phyloP scores from a whole-genome alignment of 2,888 invertebrate genomes.

The Eugnorisma glareosa region DNA sequence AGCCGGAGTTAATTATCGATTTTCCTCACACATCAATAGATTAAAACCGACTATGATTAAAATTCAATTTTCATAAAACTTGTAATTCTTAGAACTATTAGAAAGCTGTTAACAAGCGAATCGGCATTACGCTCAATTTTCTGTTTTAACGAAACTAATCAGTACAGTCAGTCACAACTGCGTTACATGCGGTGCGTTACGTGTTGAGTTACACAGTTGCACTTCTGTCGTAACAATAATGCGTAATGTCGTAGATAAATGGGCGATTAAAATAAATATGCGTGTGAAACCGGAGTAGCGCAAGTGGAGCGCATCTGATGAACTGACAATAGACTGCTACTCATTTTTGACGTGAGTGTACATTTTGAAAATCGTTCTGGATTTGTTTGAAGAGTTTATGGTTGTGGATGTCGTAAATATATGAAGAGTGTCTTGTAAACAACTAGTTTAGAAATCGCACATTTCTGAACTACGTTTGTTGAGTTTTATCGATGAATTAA shows the following conservation, averaged over 20 bases:
- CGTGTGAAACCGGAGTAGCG: slow-evolving; percentile 69
- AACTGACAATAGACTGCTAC: slow-evolving; percentile 57
- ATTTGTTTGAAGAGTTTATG: slow-evolving; percentile 32
- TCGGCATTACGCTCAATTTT: slow-evolving; percentile 65
- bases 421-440: slow-evolving; percentile 19
- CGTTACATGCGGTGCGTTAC: slow-evolving; percentile 64
- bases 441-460: slow-evolving; percentile 22
- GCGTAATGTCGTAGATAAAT: slow-evolving; percentile 77
- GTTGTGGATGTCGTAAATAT: slow-evolving; percentile 17
- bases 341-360: slow-evolving; percentile 53
- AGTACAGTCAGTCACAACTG: slow-evolving; percentile 61
- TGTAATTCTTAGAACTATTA: slow-evolving; percentile 58
- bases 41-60: slow-evolving; percentile 51
- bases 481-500: not conserved
- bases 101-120: slow-evolving; percentile 65
- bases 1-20: slow-evolving; percentile 29
- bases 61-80: slow-evolving; percentile 60
- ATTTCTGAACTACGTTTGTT: slow-evolving; percentile 1
- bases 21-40: slow-evolving; percentile 45
- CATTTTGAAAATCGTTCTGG: slow-evolving; percentile 46
- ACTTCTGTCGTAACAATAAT: slow-evolving; percentile 73
- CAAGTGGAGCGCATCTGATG: slow-evolving; percentile 73
- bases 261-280: slow-evolving; percentile 72
- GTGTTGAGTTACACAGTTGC: slow-evolving; percentile 67
- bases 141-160: slow-evolving; percentile 61